These are phyloP conservation scores for Therioaphis trifolii DNA, from an alignment of 2,888 invertebrate genomes.

Conservation along the genomic window DNA sequence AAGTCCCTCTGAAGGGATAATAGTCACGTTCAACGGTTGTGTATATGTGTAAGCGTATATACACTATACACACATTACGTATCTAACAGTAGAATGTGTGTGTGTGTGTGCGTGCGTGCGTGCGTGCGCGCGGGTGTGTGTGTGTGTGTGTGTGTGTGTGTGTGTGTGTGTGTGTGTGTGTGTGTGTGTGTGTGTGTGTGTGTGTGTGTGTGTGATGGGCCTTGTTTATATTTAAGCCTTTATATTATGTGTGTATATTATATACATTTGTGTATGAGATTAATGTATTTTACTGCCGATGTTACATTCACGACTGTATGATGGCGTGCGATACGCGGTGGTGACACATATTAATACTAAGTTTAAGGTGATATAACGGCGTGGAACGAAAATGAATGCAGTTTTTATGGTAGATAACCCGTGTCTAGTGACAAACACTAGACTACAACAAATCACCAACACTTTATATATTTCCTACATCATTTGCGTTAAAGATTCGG, in stretches of 20 bases:
- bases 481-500: no score
- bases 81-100: no score
- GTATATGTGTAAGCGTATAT: constrained; percentile 3
- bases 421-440: not conserved
- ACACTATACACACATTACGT: not conserved
- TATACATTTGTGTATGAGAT: not conserved
- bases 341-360: not conserved
- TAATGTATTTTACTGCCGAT: not conserved
- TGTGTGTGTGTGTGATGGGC: not conserved
- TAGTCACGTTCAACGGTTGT: constrained; percentile 48
- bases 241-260: no score
- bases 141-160: no score
- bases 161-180: no score
- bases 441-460: not conserved
- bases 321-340: not conserved
- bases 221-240: not conserved
- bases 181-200: not conserved
- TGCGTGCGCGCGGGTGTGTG: no score
- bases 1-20: constrained; percentile 51
- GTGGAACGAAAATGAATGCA: no score
- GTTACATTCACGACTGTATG: not conserved
- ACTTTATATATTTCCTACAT: no score
- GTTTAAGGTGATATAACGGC: not conserved
- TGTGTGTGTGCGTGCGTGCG: not conserved
- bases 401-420: no score